Evolutionary conservation across 2,888 invertebrate species (phyloP), one percentile per base, ranked within the genome.

Genomic region (Caenorhabditis sulstoni): DNA sequence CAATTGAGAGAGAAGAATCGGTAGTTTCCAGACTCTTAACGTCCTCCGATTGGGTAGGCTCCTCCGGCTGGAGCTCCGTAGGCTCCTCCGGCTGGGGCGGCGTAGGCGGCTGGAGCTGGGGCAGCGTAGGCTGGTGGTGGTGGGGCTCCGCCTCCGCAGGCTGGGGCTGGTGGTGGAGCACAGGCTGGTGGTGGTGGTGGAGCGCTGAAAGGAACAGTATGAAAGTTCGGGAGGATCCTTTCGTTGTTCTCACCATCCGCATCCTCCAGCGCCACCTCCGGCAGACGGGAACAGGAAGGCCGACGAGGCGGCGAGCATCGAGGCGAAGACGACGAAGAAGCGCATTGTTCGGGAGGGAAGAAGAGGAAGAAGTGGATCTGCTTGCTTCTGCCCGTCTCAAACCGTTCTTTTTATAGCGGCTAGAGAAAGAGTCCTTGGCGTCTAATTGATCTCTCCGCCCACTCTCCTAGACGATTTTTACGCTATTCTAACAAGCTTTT

Each of bases 131-230:
- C n/a, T 70, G 70, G 71, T 64, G 64, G 64, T 71, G 71, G 71
- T 41, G 71, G 62, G 41, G 62, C 62, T 68, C 75, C 75, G 20
- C 76, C 68, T 65, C 70, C 77, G 65, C 70, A 71, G 22, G 77
- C 65, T 66, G 77, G 78, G 23, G 71, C 49, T 49, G 71, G 71
- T 62, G 71, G 62, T 71, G 71, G 71, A 64, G 71, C 67, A 45
- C 75, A 67, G 3, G 68, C 68, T 67, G 78, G 78, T 73, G 78
- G 78, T 78, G 78, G 78, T 78, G 78, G 78, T 70, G 77, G 65
- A 52, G 78, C 78, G 47, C 78, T 71, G 78, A 41, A 77, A 70
- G 14, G 23, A 37, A 29, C 8, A 35, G 52, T 12, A 22, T n/a
- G 22, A 18, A 20, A n/a, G 8, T n/a, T 39, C n/a, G 18, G 8